Percentiles rank a stretch among this genome's conserved stretches.
Evolutionary conservation across 1,140 invertebrate genomes (phyloP).

Genomic region (Hetaerina americana): DNA sequence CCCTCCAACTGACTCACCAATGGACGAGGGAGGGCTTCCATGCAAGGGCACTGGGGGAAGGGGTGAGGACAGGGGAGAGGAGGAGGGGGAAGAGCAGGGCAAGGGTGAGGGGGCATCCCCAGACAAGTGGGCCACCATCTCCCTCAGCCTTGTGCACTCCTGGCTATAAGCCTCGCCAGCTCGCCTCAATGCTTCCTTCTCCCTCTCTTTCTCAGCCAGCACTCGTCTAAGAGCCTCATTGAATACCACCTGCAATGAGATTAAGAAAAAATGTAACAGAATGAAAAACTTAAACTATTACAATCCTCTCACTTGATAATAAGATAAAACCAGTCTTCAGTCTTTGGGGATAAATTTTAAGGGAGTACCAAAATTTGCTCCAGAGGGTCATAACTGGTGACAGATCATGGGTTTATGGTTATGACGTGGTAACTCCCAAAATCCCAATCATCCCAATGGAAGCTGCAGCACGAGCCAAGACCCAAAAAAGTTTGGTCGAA

Average conservation of each 20-base stretch:
- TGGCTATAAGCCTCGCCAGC: constrained; percentile 40
- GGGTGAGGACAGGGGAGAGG: neutral
- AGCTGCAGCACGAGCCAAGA: no score
- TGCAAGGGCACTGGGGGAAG: neutral
- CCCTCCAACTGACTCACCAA: neutral
- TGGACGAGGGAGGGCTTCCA: neutral
- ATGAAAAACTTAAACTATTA: neutral
- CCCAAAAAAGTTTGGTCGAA: no score
- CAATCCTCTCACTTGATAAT: no score
- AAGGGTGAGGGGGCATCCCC: neutral
- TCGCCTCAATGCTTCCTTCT: constrained; percentile 48
- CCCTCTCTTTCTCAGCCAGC: constrained; percentile 54
- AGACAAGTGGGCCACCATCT: constrained; percentile 31
- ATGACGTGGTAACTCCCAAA: no score
- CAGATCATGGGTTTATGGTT: no score
- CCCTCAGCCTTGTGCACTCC: constrained; percentile 47
- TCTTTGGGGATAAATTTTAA: no score
- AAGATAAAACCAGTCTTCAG: no score
- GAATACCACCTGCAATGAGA: constrained; percentile 27
- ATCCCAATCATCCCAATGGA: no score
- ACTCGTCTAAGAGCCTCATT: constrained; percentile 48
- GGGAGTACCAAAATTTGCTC: no score
- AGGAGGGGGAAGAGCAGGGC: neutral
- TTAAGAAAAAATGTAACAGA: constrained; percentile 8
- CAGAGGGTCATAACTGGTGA: no score